Conservation (phyloP, 2,797 vertebrate genomes). For the Petrocephalus schoutedeni region DNA sequence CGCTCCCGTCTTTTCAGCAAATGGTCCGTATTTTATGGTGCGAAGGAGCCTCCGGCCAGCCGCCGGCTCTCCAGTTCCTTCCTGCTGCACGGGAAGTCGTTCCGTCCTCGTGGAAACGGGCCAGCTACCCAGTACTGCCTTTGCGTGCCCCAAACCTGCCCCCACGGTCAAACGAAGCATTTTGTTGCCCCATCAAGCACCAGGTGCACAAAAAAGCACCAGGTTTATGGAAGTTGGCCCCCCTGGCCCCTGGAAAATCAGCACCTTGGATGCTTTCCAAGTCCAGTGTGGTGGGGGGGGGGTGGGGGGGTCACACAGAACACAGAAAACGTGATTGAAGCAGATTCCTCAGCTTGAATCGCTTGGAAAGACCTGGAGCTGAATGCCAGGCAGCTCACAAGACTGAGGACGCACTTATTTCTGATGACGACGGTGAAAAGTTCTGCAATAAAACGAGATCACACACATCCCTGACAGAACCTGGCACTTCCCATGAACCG, state of each 20-base stretch:
- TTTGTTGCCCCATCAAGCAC: not conserved
- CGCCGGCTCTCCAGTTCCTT: not conserved
- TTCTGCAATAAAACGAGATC: not conserved
- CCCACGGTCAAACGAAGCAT: not conserved
- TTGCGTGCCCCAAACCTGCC: not conserved
- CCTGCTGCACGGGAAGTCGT: not conserved
- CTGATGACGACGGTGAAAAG: not conserved
- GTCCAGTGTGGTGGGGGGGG: not conserved
- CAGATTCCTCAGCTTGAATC: constrained; percentile 6
- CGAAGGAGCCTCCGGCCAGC: not conserved
- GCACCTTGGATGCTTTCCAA: constrained; percentile 16
- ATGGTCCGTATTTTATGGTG: not conserved
- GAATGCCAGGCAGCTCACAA: not conserved
- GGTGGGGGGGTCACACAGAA: too few species aligned
- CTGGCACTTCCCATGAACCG: not conserved
- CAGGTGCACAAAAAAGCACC: not conserved
- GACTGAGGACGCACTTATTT: not conserved
- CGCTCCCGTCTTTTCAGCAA: not conserved
- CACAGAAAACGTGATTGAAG: constrained; percentile 22
- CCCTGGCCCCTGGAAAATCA: not conserved
- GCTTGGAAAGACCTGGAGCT: not conserved
- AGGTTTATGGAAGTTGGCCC: not conserved
- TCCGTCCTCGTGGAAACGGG: not conserved
- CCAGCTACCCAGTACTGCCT: not conserved
- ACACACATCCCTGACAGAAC: not conserved